Base-by-base conservation (phyloP, 2,888 invertebrate genomes). In the Ellobium chinense region DNA sequence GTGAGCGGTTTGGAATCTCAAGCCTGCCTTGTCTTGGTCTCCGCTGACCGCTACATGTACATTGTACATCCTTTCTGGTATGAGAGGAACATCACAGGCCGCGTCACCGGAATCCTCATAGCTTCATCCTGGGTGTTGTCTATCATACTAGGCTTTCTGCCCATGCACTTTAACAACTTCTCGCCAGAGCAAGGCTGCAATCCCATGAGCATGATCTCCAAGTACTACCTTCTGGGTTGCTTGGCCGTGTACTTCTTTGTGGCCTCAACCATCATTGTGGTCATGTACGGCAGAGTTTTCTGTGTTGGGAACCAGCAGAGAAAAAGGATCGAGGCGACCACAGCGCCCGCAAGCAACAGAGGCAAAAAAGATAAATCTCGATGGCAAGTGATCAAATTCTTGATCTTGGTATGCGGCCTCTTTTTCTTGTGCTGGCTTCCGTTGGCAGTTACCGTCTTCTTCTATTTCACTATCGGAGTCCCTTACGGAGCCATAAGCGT, bases 241-340 rank as follows among this genome's bases (percentile, higher is more conserved):
- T 12, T 73, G 7, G 12, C 18, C 34, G 2, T 34, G n/a, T 73
- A 34, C 24, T 58, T 73, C 31, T 34, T 73, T n/a, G 68, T 39
- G 39, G 78, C 14, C 54, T 76, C 82, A n/a, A 29, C 68, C 73
- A 60, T 69, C 34, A 75, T 78, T 5, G 79, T 75, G 66, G 39
- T 60, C 56, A 56, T 73, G 58, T 73, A 73, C 73, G 73, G 73
- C 37, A 39, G 73, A 2, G 46, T 73, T 21, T 58, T 34, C 36
- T 58, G 60, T 36, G 60, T 73, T 3, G 60, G 58, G 58, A 73
- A 60, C n/a, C 73, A 36, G 3, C 73, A 73, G 2, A 29, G 58
- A 21, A 14, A 31, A 36, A 39, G 46, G 54, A 70, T 70, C 24
- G 54, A 70, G 21, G 70, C 54, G 2, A 36, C 36, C 24, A 36